These are phyloP conservation scores for Bos taurus DNA, from an alignment of 2,113 vertebrate genomes.

Conservation along the genomic window ARS-UCD2.0 NC_037348.1:13910501-13911000, in stretches of 20 bases:
- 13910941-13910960: background rate
- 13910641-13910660: background rate
- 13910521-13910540: background rate
- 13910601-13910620: background rate
- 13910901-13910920: background rate
- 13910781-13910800: background rate
- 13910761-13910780: background rate
- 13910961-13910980: background rate
- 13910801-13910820: background rate
- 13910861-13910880: background rate
- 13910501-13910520: background rate
- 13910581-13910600: background rate
- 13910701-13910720: accelerated
- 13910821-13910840: background rate
- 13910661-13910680: background rate
- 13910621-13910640: background rate
- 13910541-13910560: background rate
- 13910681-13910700: background rate
- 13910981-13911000: background rate
- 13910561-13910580: background rate
- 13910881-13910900: background rate
- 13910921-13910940: background rate
- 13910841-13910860: background rate
- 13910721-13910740: background rate
- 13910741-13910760: background rate